Evolutionary conservation across 2,113 vertebrate genomes (phyloP), one percentile per base, ranked within the genome.

Genomic region (Galemys pyrenaicus): DNA sequence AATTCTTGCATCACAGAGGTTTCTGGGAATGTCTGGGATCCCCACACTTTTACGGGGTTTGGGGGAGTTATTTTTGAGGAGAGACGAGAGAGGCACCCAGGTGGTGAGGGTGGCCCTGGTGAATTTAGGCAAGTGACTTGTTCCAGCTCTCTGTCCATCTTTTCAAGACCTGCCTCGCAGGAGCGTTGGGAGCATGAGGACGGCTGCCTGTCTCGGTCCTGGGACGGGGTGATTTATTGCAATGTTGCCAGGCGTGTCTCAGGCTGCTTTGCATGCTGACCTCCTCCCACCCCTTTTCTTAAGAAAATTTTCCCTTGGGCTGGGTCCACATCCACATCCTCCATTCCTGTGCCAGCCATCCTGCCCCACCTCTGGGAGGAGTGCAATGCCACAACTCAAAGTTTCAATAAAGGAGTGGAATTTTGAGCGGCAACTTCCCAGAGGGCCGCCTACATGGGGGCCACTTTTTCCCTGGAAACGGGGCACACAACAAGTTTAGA

Each of bases 221-320:
- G 56, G 49, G 49, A 17, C 49, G 37, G 19, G 75, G 46, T 32
- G 39, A 28, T 20, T 70, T 10, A 71, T n/a, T 16, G 28, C 24
- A 64, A 30, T 9, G 62, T 4, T 2, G 65, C 49, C 37, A 17
- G 49, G 87, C 30, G 26, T 79, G 71, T 1, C 77, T 12, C 12
- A 56, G 10, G 70, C 32, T 78, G 41, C 41, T 56, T 65, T 49
- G 60, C 58, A 37, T 87, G 87, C 37, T 67, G 39, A 71, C 62
- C 54, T 78, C 46, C 87, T 91, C 71, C 44, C 5, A 70, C 1
- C 51, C 56, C 46, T 84, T 41, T 78, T 58, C 64, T 82, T 70
- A 70, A 83, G 82, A 44, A 68, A 74, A 11, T 78, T 78, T 64
- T 95, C 85, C 51, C 37, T 37, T 87, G 46, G 78, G 67, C 71